phyloP scores from a whole-genome alignment of 2,888 invertebrate species.

The Atrina japonica region DNA sequence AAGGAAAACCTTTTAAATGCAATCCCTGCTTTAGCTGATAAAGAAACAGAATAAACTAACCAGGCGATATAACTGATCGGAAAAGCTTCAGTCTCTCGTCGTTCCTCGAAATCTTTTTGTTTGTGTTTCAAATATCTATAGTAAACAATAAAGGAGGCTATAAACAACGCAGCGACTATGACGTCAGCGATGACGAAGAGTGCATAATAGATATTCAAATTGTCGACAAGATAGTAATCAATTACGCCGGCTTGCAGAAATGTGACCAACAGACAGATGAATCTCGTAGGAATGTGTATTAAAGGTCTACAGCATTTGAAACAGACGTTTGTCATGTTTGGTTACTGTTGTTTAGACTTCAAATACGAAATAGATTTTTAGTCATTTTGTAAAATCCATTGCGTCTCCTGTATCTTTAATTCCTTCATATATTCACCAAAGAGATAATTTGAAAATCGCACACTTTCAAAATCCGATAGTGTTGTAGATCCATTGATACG shows the following conservation, averaged over 20 bases:
- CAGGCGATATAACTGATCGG: slow-evolving; percentile 82
- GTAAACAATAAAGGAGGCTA: slow-evolving; percentile 57
- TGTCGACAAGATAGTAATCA: slow-evolving; percentile 80
- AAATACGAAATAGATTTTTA: too few species aligned
- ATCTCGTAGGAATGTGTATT: slow-evolving; percentile 60
- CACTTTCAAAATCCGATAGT: too few species aligned
- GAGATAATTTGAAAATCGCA: too few species aligned
- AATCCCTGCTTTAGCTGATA: slow-evolving; percentile 82
- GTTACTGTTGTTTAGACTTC: too few species aligned
- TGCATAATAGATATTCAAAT: slow-evolving; percentile 76
- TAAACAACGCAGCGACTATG: slow-evolving; percentile 77
- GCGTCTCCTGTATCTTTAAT: too few species aligned
- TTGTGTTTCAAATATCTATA: slow-evolving; percentile 44
- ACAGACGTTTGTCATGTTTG: slow-evolving; percentile 25
- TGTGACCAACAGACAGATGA: slow-evolving; percentile 58
- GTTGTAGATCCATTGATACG: too few species aligned
- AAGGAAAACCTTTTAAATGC: slow-evolving; percentile 81
- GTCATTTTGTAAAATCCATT: too few species aligned
- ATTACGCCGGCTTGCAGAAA: slow-evolving; percentile 80
- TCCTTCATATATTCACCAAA: too few species aligned
- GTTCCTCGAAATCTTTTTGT: background rate
- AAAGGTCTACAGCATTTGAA: slow-evolving; percentile 38
- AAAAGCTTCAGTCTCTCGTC: slow-evolving; percentile 42
- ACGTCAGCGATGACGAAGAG: slow-evolving; percentile 81
- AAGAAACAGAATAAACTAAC: slow-evolving; percentile 82